These are phyloP conservation scores for Geotrupes spiniger DNA, from an alignment of 2,888 invertebrate species.

Conservation along the genomic window DNA sequence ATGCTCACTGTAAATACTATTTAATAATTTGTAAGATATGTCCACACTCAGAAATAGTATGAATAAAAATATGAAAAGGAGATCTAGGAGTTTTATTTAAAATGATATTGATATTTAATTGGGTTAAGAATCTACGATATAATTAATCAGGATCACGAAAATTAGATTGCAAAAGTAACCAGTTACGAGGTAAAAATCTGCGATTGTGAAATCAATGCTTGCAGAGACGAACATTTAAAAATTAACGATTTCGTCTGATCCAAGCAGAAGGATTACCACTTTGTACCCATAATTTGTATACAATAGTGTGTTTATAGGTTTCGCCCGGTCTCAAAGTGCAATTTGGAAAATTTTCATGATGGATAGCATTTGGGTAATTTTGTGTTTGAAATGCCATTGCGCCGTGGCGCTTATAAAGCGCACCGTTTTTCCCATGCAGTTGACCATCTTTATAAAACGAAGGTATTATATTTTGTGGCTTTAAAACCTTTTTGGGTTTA, in stretches of 20 bases:
- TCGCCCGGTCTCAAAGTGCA: constrained; percentile 68
- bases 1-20: too few relatives aligned
- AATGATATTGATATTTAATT: too few relatives aligned
- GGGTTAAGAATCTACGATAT: too few relatives aligned
- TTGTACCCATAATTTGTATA: constrained; percentile 68
- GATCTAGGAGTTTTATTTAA: too few relatives aligned
- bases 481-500: constrained; percentile 10
- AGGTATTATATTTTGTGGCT: constrained; percentile 17
- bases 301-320: constrained; percentile 66
- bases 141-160: too few relatives aligned
- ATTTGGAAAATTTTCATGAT: constrained; percentile 73
- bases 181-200: too few relatives aligned
- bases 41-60: too few relatives aligned
- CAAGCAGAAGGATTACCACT: constrained; percentile 39
- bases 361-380: constrained; percentile 84
- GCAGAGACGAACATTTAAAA: too few relatives aligned
- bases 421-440: constrained; percentile 65
- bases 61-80: too few relatives aligned
- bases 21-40: too few relatives aligned
- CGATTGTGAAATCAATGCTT: too few relatives aligned
- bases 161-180: too few relatives aligned
- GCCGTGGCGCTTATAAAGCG: constrained; percentile 69
- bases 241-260: constrained; percentile 33
- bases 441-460: constrained; percentile 24
- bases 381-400: constrained; percentile 87